Percentiles rank a stretch among this genome's conserved stretches.
Evolutionary conservation across 2,888 invertebrate species (phyloP).

Genomic region (Tridacna crocea): DNA sequence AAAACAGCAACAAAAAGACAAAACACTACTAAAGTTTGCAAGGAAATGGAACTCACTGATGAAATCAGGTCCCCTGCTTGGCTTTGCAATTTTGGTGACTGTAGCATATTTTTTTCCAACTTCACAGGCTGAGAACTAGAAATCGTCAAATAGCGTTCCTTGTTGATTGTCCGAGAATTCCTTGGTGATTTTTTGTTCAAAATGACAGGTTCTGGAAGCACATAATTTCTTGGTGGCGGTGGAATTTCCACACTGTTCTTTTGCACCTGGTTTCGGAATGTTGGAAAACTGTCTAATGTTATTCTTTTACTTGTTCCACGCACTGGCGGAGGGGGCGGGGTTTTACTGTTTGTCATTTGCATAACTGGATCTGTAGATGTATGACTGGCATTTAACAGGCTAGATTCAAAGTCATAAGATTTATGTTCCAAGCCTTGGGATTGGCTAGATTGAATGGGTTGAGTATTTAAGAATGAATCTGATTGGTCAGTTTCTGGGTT

Average conservation of each 20-base stretch:
- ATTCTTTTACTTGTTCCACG: constrained; percentile 52
- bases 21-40: too few species aligned
- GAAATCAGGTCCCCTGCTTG: constrained; percentile 77
- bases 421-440: constrained; percentile 40
- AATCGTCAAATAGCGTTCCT: constrained; percentile 92
- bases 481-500: constrained; percentile 49
- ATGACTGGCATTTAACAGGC: constrained; percentile 52
- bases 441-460: constrained; percentile 52
- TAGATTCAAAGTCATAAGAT: constrained; percentile 32
- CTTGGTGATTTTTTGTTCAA: constrained; percentile 44
- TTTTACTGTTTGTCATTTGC: constrained; percentile 33
- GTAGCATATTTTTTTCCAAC: constrained; percentile 66
- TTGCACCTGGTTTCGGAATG: constrained; percentile 9
- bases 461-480: constrained; percentile 51
- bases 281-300: constrained; percentile 39
- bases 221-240: constrained; percentile 49
- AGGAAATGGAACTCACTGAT: constrained; percentile 65
- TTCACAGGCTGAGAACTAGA: constrained; percentile 86
- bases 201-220: constrained; percentile 48
- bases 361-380: constrained; percentile 49
- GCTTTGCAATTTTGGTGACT: constrained; percentile 70
- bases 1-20: too few species aligned
- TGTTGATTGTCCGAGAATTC: constrained; percentile 53
- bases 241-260: constrained; percentile 2
- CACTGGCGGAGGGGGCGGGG: constrained; percentile 58